These are phyloP conservation scores for Ornithorhynchus anatinus DNA, from an alignment of 2,113 vertebrate species.

Conservation along the genomic window DNA sequence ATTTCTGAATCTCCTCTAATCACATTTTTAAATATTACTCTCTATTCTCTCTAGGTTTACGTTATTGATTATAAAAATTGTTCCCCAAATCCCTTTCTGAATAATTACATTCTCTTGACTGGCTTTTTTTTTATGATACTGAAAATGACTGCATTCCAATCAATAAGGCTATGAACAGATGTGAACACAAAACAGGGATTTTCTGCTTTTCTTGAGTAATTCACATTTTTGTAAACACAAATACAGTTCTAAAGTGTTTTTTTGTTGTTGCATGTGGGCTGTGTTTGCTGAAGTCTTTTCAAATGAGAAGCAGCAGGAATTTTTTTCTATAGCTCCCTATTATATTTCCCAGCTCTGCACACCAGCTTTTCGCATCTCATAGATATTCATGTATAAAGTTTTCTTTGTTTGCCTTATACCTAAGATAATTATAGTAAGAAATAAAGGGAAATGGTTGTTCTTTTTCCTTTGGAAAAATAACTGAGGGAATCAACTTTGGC, in stretches of 20 bases:
- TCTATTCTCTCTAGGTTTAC: slow-evolving; percentile 29
- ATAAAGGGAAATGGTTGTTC: not conserved
- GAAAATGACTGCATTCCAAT: slow-evolving; percentile 25
- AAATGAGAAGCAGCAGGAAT: not conserved
- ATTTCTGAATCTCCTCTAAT: slow-evolving; percentile 38
- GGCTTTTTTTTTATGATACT: not conserved
- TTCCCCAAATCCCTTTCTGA: slow-evolving; percentile 23
- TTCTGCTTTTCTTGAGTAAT: not conserved
- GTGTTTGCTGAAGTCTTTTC: slow-evolving; percentile 24
- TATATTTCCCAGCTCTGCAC: not conserved
- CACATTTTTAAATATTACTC: slow-evolving; percentile 46
- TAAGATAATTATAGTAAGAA: not conserved
- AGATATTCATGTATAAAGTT: not conserved
- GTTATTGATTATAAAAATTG: slow-evolving; percentile 57
- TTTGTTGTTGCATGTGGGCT: not conserved
- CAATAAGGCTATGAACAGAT: slow-evolving; percentile 8
- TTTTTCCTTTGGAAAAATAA: not conserved
- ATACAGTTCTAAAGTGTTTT: not conserved
- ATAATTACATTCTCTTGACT: slow-evolving; percentile 30
- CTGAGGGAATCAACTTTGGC: not conserved
- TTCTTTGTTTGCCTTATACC: slow-evolving; percentile 2
- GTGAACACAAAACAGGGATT: slow-evolving; percentile 6
- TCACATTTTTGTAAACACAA: slow-evolving; percentile 42
- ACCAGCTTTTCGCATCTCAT: not conserved
- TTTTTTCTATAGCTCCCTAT: not conserved